Conservation (phyloP, 2,888 invertebrate species). For the Corythucha ciliata region DNA sequence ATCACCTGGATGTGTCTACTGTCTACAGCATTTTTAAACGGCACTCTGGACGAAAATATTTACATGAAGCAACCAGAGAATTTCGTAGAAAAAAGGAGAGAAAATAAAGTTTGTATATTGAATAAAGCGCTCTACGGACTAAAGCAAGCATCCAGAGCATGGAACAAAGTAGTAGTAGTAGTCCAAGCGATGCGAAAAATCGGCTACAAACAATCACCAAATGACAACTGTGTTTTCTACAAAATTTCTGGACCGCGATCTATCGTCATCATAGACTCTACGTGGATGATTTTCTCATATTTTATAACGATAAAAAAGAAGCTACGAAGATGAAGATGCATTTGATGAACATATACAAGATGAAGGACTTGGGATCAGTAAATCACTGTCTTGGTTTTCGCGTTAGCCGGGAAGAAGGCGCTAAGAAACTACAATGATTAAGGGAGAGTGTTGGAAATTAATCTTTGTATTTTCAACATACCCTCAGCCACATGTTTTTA, state of each 20-base stretch:
- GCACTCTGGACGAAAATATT: constrained; percentile 37
- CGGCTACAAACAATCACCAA: constrained; percentile 34
- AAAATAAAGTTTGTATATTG: constrained; percentile 37
- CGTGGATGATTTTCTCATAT: constrained; percentile 36
- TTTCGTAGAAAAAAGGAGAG: constrained; percentile 33
- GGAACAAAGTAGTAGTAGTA: constrained; percentile 37
- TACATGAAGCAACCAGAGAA: constrained; percentile 40
- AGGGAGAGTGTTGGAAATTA: too few relatives aligned
- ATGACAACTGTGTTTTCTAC: constrained; percentile 38
- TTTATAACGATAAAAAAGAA: constrained; percentile 13
- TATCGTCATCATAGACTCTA: constrained; percentile 34
- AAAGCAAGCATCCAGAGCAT: constrained; percentile 39
- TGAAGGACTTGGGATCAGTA: constrained; percentile 11
- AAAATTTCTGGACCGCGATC: constrained; percentile 11
- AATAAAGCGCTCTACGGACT: constrained; percentile 39
- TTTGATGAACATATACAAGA: constrained; percentile 5
- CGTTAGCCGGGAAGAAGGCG: too few relatives aligned
- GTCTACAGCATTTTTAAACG: constrained; percentile 39
- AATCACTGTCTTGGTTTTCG: constrained; percentile 6
- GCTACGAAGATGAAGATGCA: neutral
- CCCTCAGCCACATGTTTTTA: too few relatives aligned
- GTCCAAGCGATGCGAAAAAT: constrained; percentile 34
- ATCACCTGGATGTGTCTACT: constrained; percentile 38
- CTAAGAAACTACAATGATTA: too few relatives aligned
- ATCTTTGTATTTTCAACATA: too few relatives aligned